A percentile compares a stretch with the other conserved stretches of the same genome.
phyloP scores from a whole-genome alignment of 1,140 invertebrate genomes.

The Drosophila santomea region DNA sequence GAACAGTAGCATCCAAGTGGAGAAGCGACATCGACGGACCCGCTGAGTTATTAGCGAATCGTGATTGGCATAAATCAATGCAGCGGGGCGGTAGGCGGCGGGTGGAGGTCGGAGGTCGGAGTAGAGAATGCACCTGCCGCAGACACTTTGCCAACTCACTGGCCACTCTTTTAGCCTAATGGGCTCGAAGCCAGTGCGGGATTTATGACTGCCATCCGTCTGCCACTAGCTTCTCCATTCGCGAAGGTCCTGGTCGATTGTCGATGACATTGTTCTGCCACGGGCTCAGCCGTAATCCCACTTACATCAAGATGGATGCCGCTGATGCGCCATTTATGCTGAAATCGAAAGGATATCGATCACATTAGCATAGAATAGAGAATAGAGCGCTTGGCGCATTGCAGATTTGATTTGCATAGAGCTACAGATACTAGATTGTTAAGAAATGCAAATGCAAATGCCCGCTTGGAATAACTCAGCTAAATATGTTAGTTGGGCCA shows the following conservation, averaged over 20 bases:
- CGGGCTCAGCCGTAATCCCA: constrained; percentile 41
- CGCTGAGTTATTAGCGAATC: constrained; percentile 80
- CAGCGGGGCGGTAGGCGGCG: constrained; percentile 4
- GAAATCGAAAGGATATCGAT: constrained; percentile 66
- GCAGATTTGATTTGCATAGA: constrained; percentile 70
- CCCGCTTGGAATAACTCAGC: constrained; percentile 16
- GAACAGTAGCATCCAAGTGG: constrained; percentile 4
- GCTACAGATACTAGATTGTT: constrained; percentile 16
- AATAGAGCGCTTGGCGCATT: constrained; percentile 59
- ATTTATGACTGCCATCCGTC: constrained; percentile 55
- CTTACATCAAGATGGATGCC: constrained; percentile 59
- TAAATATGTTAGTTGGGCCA: constrained; percentile 29
- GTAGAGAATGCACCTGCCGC: constrained; percentile 56
- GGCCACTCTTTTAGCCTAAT: constrained; percentile 28
- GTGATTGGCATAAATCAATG: constrained; percentile 84
- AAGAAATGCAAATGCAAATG: constrained; percentile 31
- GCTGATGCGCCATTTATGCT: constrained; percentile 70
- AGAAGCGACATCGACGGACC: constrained; percentile 33
- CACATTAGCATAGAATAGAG: constrained; percentile 59
- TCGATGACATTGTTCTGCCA: constrained; percentile 46
- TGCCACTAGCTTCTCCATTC: constrained; percentile 10
- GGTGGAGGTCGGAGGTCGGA: background rate
- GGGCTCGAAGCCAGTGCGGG: constrained; percentile 26
- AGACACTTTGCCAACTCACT: constrained; percentile 33
- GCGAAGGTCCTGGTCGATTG: constrained; percentile 34